Conservation (phyloP, 2,797 vertebrate genomes). For the Falco concolor region DNA sequence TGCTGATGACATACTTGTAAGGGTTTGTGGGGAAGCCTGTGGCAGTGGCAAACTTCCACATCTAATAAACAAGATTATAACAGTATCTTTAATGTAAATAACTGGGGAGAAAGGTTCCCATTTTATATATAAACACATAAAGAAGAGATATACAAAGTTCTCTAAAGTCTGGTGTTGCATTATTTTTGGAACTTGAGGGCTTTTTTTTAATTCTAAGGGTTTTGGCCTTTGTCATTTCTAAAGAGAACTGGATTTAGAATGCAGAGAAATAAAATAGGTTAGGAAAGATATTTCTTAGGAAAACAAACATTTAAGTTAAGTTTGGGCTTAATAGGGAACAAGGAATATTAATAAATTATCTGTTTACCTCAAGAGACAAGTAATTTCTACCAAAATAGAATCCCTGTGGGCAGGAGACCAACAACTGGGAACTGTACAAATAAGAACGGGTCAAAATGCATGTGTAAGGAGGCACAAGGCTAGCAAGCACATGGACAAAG, state of each 20-base stretch:
- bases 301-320: background rate
- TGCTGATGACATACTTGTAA: background rate
- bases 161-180: background rate
- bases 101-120: background rate
- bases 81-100: background rate
- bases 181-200: background rate
- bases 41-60: background rate
- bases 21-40: background rate
- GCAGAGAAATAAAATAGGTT: background rate
- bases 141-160: background rate
- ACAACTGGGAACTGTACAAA: background rate
- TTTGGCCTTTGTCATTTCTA: background rate
- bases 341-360: background rate
- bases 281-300: background rate
- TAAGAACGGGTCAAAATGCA: background rate
- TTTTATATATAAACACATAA: background rate
- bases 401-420: background rate
- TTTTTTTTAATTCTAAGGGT: background rate
- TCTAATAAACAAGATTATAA: background rate
- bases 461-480: background rate
- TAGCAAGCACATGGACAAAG: background rate
- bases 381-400: constrained; percentile 30
- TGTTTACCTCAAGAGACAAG: constrained; percentile 28
- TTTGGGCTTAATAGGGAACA: background rate
- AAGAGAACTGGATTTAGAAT: background rate